phyloP scores from a whole-genome alignment of 2,797 vertebrate species.

The Chaunax sp. region DNA sequence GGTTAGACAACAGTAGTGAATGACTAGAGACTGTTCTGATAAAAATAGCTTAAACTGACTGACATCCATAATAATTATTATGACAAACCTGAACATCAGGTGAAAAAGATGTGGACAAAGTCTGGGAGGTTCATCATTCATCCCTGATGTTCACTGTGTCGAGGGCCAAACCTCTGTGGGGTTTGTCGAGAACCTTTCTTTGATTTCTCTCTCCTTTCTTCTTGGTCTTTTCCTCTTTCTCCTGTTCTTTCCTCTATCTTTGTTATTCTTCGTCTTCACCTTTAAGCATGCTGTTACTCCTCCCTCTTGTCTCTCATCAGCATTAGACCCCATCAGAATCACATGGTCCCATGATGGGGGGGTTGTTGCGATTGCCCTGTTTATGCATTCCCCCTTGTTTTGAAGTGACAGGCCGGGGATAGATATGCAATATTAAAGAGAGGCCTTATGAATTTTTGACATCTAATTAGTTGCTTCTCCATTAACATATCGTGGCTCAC shows the following conservation, averaged over 20 bases:
- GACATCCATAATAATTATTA: no score
- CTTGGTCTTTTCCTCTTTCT: constrained; percentile 40
- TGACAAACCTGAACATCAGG: background rate
- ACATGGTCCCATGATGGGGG: constrained; percentile 82
- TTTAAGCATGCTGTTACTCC: constrained; percentile 58
- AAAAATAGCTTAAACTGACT: no score
- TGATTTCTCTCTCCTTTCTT: constrained; percentile 86
- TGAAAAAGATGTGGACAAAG: constrained; percentile 32
- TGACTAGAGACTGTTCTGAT: no score
- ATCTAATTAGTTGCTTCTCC: constrained; percentile 98
- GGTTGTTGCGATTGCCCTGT: constrained; percentile 88
- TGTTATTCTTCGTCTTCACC: constrained; percentile 60
- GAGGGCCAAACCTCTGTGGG: constrained; percentile 82
- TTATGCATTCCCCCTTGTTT: constrained; percentile 95
- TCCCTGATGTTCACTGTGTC: constrained; percentile 29
- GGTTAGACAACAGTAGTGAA: no score
- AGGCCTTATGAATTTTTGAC: constrained; percentile 99
- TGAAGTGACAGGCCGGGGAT: constrained; percentile 96
- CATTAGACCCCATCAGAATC: constrained; percentile 11
- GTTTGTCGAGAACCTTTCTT: constrained; percentile 92
- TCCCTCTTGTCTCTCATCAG: constrained; percentile 63
- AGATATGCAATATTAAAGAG: constrained; percentile 99
- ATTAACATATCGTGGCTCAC: constrained; percentile 96
- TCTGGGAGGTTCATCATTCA: constrained; percentile 21
- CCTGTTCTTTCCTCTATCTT: constrained; percentile 50